Conservation (phyloP, 1,140 invertebrate genomes). For the Papilio aristodemus region DNA sequence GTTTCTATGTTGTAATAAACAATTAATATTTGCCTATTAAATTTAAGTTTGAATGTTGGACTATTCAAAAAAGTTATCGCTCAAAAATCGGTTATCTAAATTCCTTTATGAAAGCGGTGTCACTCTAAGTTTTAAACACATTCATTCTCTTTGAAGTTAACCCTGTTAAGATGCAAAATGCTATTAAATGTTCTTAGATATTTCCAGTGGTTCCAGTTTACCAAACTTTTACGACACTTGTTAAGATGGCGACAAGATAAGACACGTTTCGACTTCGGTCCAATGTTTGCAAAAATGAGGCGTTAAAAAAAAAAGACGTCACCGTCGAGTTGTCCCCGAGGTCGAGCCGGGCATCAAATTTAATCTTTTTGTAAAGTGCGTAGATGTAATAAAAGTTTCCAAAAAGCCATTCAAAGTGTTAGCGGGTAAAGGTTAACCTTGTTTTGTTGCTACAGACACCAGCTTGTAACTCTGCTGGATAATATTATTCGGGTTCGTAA, state of each 20-base stretch:
- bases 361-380: conserved; percentile 24
- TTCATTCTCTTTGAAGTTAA: neutral
- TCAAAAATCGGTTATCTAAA: no score
- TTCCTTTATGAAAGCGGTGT: no score
- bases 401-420: conserved; percentile 22
- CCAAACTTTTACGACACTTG: neutral
- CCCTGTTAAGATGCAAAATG: neutral
- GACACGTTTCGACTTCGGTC: conserved; percentile 9
- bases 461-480: neutral
- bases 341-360: neutral
- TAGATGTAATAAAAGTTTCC: conserved; percentile 22
- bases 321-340: neutral
- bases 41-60: no score
- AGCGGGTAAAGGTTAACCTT: conserved; percentile 17
- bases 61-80: no score
- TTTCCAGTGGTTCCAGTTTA: neutral
- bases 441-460: neutral
- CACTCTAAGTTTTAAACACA: no score
- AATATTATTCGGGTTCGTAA: neutral
- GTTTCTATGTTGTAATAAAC: neutral
- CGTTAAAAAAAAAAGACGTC: conserved; percentile 6
- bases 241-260: conserved; percentile 10
- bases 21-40: no score
- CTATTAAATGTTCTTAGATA: neutral
- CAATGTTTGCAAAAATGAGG: conserved; percentile 12